Conservation (phyloP, 1,140 invertebrate species). For the Lepidurus apus region DNA sequence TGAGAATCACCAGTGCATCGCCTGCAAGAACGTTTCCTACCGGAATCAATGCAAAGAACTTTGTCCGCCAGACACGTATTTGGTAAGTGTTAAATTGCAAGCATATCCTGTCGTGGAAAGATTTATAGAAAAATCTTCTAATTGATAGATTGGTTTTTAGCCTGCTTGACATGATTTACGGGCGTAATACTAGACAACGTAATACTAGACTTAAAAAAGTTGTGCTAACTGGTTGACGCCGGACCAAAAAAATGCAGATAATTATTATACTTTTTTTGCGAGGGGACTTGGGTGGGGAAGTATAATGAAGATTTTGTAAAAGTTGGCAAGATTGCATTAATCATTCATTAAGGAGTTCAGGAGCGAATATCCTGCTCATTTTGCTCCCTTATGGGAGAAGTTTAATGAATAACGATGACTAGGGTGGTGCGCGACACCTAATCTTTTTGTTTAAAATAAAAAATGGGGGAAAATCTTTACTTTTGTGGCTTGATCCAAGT, state of each 20-base stretch:
- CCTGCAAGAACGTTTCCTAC: constrained; percentile 63
- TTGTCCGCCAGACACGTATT: constrained; percentile 64
- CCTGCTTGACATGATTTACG: constrained; percentile 29
- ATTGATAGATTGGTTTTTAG: constrained; percentile 11
- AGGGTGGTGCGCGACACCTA: background rate
- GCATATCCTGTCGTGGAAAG: background rate
- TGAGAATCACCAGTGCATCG: constrained; percentile 60
- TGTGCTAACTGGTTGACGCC: background rate
- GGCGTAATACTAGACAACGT: constrained; percentile 6
- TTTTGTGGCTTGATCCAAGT: too few species aligned
- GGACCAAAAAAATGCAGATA: background rate
- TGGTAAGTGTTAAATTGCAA: constrained; percentile 44
- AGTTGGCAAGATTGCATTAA: background rate
- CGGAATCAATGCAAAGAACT: constrained; percentile 56
- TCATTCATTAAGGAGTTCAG: background rate
- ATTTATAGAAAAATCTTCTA: background rate
- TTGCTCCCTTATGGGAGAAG: background rate
- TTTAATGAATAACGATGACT: background rate
- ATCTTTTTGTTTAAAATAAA: background rate
- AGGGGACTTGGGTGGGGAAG: background rate
- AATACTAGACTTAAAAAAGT: background rate
- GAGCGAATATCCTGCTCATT: background rate
- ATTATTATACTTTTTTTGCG: background rate
- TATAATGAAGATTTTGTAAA: background rate
- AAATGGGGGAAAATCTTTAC: background rate